These are phyloP conservation scores for Maconellicoccus hirsutus DNA, from an alignment of 1,140 invertebrate species.

Conservation along the genomic window DNA sequence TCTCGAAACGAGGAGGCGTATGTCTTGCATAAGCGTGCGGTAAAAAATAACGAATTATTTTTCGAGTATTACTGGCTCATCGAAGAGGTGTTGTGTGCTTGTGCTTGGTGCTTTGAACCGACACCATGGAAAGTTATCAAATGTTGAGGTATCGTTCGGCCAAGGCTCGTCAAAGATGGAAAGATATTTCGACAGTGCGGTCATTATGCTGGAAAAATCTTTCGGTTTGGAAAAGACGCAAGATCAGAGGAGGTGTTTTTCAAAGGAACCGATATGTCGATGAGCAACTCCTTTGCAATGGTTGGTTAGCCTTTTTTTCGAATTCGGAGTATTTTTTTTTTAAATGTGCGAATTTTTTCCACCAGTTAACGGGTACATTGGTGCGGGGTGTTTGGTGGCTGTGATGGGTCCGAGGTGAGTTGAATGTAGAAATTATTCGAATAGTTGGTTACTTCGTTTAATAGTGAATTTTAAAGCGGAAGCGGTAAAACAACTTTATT, in stretches of 20 bases:
- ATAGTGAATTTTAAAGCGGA: conserved; percentile 43
- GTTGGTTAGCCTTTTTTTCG: background rate
- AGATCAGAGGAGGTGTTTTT: background rate
- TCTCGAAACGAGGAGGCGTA: no score
- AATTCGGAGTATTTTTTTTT: background rate
- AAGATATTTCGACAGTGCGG: no score
- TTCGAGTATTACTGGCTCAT: no score
- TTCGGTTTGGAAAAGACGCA: background rate
- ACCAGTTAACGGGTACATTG: conserved; percentile 37
- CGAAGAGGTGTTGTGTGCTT: no score
- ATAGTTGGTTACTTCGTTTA: background rate
- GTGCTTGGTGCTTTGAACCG: no score
- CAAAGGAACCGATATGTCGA: background rate
- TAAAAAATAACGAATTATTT: no score
- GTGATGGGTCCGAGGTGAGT: conserved; percentile 39
- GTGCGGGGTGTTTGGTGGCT: conserved; percentile 35
- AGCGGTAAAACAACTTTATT: conserved; percentile 59
- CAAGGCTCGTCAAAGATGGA: no score
- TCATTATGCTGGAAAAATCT: background rate
- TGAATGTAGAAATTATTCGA: conserved; percentile 18
- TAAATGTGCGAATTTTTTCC: conserved; percentile 21
- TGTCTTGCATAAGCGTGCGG: no score
- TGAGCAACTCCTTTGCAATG: background rate
- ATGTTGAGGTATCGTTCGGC: background rate
- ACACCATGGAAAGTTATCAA: background rate